Conservation (phyloP, 2,888 invertebrate genomes). For the Platynereis dumerilii region DNA sequence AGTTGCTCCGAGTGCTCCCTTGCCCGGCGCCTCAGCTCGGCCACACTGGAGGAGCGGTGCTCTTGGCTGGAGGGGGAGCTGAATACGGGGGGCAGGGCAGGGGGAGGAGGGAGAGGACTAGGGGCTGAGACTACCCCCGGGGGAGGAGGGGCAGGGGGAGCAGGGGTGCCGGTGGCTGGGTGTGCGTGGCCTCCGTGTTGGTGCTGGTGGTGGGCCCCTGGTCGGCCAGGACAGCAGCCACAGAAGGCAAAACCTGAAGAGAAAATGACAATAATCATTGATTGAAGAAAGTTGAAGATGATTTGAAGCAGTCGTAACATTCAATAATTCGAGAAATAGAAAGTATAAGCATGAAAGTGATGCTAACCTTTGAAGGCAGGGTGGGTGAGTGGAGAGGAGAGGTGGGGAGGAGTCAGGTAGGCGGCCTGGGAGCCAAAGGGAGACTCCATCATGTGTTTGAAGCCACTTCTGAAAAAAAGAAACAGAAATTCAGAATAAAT, state of each 20-base stretch:
- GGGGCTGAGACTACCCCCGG: conserved; percentile 19
- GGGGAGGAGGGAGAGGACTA: conserved; percentile 6
- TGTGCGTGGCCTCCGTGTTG: neutral
- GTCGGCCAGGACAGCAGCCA: conserved; percentile 46
- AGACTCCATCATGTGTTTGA: conserved; percentile 21
- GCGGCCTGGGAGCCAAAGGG: conserved; percentile 22
- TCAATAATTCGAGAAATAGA: too few species aligned
- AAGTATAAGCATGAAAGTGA: too few species aligned
- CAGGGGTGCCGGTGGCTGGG: neutral
- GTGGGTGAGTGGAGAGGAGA: conserved; percentile 49
- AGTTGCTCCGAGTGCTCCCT: conserved; percentile 91
- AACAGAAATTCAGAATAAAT: too few species aligned
- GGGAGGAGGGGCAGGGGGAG: conserved; percentile 13
- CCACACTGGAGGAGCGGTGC: conserved; percentile 84
- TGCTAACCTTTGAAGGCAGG: conserved; percentile 57
- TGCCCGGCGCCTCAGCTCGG: conserved; percentile 88
- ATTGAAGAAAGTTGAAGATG: too few species aligned
- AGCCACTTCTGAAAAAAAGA: conserved; percentile 17
- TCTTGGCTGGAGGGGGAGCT: conserved; percentile 24
- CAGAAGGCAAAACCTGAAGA: conserved; percentile 38
- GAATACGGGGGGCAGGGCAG: conserved; percentile 12
- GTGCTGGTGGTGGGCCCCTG: neutral
- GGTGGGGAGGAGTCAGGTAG: conserved; percentile 38
- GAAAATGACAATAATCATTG: neutral
- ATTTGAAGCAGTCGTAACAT: too few species aligned